Evolutionary conservation across 1,140 invertebrate species (phyloP), one percentile per base, ranked within the genome.

Genomic region (Pachyrhynchus sulphureomaculatus): DNA sequence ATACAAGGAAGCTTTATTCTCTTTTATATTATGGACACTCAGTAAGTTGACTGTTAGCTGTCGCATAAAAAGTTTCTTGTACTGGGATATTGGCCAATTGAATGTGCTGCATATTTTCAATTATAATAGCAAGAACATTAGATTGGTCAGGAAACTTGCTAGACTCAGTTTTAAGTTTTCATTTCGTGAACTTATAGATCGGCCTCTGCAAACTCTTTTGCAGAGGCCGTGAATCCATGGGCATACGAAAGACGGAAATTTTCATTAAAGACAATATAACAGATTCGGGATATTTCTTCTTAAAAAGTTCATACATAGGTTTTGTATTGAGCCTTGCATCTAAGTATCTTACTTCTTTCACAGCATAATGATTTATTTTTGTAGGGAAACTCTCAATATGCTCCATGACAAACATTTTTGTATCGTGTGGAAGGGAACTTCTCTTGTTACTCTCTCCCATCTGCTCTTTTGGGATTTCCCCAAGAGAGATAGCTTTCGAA

Each of bases 131-230:
- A n/a, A n/a, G n/a, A n/a, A n/a, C 26, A 56, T 48, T 56, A 59
- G 54, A 51, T 45, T 64, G 60, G 53, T 57, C 59, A 18, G 18
- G 8, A 13, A 29, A 53, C 51, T 63, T 58, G 45, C 66, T 59
- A 65, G 67, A 66, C 68, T 68, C 48, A 65, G 69, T 68, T 68
- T 67, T n/a, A n/a, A n/a, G n/a, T n/a, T n/a, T n/a, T n/a, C n/a
- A n/a, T n/a, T n/a, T n/a, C n/a, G n/a, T n/a, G n/a, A n/a, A n/a
- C n/a, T n/a, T n/a, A n/a, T n/a, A n/a, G n/a, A n/a, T n/a, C n/a
- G n/a, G n/a, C n/a, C n/a, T n/a, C n/a, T n/a, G n/a, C n/a, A n/a
- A n/a, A n/a, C n/a, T n/a, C n/a, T n/a, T n/a, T n/a, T n/a, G n/a
- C n/a, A n/a, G n/a, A n/a, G n/a, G n/a, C 58, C 64, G 64, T 57